Evolutionary conservation across 2,113 vertebrate species (phyloP).

Genomic region (Myotis davidii): DNA sequence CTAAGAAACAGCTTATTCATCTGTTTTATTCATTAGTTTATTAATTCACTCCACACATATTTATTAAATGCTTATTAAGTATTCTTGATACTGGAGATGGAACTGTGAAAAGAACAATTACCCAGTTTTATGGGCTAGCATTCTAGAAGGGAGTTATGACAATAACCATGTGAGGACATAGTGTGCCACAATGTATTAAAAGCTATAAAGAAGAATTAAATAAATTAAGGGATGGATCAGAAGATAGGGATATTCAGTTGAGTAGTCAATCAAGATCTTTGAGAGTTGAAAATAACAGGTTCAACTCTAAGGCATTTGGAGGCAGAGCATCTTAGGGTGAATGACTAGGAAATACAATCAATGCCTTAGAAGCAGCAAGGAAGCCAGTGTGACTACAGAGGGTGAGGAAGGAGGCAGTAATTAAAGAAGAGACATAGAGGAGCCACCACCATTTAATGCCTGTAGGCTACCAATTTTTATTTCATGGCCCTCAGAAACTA

Average conservation of each 20-base stretch:
- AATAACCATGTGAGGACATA: not conserved
- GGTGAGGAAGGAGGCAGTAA: not conserved
- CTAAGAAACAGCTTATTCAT: not conserved
- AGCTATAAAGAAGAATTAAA: not conserved
- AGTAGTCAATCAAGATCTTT: not conserved
- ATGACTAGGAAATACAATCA: not conserved
- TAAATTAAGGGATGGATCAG: not conserved
- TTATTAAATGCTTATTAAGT: not conserved
- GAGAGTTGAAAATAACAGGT: not conserved
- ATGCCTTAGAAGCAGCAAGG: not conserved
- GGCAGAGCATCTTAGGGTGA: rapidly evolving
- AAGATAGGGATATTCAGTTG: not conserved
- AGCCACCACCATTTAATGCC: not conserved
- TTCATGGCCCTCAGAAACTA: not conserved
- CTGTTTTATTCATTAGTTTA: not conserved
- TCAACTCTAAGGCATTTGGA: not conserved
- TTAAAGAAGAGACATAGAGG: not conserved
- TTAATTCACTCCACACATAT: not conserved
- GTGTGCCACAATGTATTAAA: not conserved
- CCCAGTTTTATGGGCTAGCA: not conserved
- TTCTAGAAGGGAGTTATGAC: not conserved
- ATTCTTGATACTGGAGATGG: not conserved
- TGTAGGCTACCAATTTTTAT: not conserved
- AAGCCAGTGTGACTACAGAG: not conserved
- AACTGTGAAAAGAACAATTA: not conserved